Base-by-base conservation (phyloP, 2,888 invertebrate genomes). In the Candidula unifasciata region DNA sequence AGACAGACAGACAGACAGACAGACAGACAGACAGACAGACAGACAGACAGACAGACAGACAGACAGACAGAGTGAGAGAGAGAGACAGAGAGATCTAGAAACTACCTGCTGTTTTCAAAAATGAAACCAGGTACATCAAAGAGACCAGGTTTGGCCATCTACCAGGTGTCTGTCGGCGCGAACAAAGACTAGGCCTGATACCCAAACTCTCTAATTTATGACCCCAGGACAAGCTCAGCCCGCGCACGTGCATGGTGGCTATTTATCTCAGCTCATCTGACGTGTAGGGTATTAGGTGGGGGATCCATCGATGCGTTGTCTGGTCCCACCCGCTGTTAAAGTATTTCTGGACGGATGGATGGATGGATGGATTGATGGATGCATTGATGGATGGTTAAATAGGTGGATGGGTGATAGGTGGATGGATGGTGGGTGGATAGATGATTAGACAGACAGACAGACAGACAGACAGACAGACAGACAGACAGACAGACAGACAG, bases 221-320 rank as follows among this genome's bases (percentile, higher is more conserved):
- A 66, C 79, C 68, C 44, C 8, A 8, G 52, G 79, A 79, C 79
- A 79, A 27, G 68, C 27, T 44, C 66, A 79, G 27, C 44, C 44
- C 30, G 71, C 71, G 54, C 80, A 80, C 80, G 80, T 80, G 80
- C 80, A 71, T 54, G 21, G 52, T 27, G 71, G 80, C 33, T 80
- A 80, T 80, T 80, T 80, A 80, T 80, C 80, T 80, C 80, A 57
- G 80, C 33, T 80, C 80, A 82, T 64, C 74, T 82, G 82, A 64
- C 74, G 44, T 18, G 71, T 60, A 24, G 54, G 68, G 57, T 71
- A 27, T 54, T 57, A 52, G 18, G 24, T 35, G 24, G n/a, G 73
- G 33, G 30, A 33, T 60, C 6, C 35, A 35, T 2, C 44, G n/a
- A 64, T 27, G 64, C 27, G 64, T 2, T 37, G n/a, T 21, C 21